Base-by-base conservation (phyloP, 2,888 invertebrate species). In the Baronia brevicornis region DNA sequence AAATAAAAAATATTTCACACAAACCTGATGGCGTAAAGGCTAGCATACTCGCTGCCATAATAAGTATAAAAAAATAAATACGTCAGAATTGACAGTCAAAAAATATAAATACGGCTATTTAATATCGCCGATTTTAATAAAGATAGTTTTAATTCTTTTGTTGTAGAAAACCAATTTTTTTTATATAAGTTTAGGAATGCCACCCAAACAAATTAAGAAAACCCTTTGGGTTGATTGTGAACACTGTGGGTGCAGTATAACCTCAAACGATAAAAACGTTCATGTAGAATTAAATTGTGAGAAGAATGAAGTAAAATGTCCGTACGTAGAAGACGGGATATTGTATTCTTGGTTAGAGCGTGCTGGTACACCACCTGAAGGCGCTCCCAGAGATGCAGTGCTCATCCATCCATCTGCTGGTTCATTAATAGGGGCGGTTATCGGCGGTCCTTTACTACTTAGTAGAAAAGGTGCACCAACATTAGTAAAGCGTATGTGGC, bases 191-290 rank as follows among this genome's bases (percentile, higher is more conserved):
- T 26, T 10, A 14, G 44, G 31, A 17, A 60, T 60, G 60, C 60
- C 80, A 5, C 80, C 79, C 13, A 89, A 87, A 69, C 58, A 62
- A 35, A 70, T 67, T 32, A 89, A 87, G 56, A 84, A 82, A 38
- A 75, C 85, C 2, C 58, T 80, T 3, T 91, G 90, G 90, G 73
- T 86, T 9, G 84, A 85, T 31, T 92, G 92, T 56, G 89, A 89
- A 22, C 77, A 69, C 19, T 92, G 92, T 54, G 64, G 72, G 3
- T 75, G 82, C 25, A 80, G 65, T 41, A 59, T 91, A 54, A 65
- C 85, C 28, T 77, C 84, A 21, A 90, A 88, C 57, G 90, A 91
- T 47, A 67, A 77, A 43, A 79, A 85, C 30, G 41, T 60, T 40
- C 92, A 92, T 43, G 40, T 65, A 22, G 78, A 77, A 36, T 54